Percentiles rank a stretch among this genome's conserved stretches.
These are phyloP conservation scores for Eupithecia subumbrata DNA, from an alignment of 2,888 invertebrate genomes.

Conservation along the genomic window DNA sequence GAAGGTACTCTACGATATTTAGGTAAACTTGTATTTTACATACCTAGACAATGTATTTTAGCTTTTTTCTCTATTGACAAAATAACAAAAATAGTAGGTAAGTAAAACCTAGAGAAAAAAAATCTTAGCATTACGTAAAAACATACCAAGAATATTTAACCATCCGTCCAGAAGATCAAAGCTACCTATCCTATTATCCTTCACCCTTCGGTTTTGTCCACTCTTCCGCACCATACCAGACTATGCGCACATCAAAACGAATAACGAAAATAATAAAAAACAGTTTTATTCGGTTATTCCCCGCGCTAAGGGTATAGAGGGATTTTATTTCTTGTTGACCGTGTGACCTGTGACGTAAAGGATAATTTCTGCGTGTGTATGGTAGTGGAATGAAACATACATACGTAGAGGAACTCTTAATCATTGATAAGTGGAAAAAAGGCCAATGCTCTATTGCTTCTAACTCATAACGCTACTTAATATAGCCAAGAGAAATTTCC, in stretches of 20 bases:
- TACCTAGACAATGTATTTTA: neutral
- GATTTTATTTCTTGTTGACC: neutral
- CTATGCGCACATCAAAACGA: neutral
- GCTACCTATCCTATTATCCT: neutral
- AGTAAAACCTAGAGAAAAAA: neutral
- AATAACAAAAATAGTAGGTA: neutral
- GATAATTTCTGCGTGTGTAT: neutral
- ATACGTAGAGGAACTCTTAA: neutral
- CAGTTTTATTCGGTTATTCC: neutral
- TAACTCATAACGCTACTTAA: too few relatives aligned
- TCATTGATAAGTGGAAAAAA: neutral
- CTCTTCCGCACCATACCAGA: neutral
- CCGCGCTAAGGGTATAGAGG: neutral
- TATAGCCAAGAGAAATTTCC: too few relatives aligned
- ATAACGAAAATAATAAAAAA: slow-evolving; percentile 1
- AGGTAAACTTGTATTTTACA: neutral
- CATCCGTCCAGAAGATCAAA: neutral
- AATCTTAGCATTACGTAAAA: neutral
- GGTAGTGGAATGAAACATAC: neutral
- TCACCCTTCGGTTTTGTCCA: neutral
- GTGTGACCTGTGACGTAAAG: neutral
- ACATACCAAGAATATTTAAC: neutral
- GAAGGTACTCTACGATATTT: neutral
- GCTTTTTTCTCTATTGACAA: neutral
- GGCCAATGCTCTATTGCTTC: too few relatives aligned